Evolutionary conservation across 2,797 vertebrate genomes (phyloP).

Genomic region (Pempheris klunzingeri): DNA sequence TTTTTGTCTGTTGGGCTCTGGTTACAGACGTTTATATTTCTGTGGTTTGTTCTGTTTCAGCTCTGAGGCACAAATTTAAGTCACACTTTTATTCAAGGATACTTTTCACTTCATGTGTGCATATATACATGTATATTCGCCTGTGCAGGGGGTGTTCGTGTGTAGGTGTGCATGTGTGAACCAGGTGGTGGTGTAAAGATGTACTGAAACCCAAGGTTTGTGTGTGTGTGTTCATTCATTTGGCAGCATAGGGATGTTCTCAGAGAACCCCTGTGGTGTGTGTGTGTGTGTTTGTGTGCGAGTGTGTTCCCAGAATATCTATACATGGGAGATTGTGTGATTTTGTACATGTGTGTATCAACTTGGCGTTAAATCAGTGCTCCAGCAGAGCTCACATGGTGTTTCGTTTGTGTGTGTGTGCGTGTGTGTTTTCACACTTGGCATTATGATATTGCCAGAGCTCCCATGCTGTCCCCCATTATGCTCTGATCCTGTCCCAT

Average conservation of each 20-base stretch:
- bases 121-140: no score
- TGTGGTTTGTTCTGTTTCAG: conserved; percentile 7
- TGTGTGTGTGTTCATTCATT: conserved; percentile 46
- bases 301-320: conserved; percentile 20
- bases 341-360: conserved; percentile 52
- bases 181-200: conserved; percentile 44
- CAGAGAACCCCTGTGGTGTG: conserved; percentile 40
- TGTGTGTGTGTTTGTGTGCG: conserved; percentile 1
- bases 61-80: conserved; percentile 3
- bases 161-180: conserved; percentile 51
- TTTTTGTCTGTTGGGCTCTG: conserved; percentile 7
- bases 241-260: conserved; percentile 60
- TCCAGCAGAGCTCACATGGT: conserved; percentile 54
- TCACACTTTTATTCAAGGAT: conserved; percentile 16
- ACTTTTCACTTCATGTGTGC: background rate
- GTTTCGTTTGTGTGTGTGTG: conserved; percentile 45
- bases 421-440: conserved; percentile 31
- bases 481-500: conserved; percentile 79
- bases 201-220: conserved; percentile 37
- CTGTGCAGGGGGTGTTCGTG: conserved; percentile 11
- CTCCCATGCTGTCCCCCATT: conserved; percentile 76
- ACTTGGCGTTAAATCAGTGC: conserved; percentile 54
- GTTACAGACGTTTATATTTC: conserved; percentile 35
- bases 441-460: conserved; percentile 73
- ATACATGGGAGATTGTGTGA: conserved; percentile 48